Conservation (phyloP, 2,113 vertebrate species). For the Salvelinus namaycush region DNA sequence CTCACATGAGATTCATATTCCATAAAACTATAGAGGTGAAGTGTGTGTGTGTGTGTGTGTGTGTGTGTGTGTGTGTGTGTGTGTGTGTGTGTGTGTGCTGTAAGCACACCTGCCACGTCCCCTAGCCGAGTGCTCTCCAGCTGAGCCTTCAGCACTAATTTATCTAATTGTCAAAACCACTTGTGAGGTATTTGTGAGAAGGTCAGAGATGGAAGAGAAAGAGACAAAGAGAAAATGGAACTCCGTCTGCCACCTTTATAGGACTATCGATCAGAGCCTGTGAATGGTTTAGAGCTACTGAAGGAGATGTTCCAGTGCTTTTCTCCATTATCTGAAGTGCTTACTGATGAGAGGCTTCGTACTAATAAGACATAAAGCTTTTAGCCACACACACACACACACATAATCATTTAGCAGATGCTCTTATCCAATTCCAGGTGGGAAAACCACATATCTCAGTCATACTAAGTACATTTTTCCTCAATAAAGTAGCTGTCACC, state of each 20-base stretch:
- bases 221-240: neutral
- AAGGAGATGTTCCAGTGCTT: neutral
- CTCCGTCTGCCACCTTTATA: neutral
- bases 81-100: neutral
- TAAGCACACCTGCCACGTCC: neutral
- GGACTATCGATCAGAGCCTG: neutral
- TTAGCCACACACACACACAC: neutral
- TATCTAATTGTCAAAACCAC: conserved; percentile 37
- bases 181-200: conserved; percentile 30
- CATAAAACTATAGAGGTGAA: too few species aligned
- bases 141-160: conserved; percentile 34
- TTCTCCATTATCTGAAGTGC: neutral
- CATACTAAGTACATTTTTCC: too few species aligned
- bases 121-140: conserved; percentile 18
- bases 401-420: too few species aligned
- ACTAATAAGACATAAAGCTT: neutral
- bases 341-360: neutral
- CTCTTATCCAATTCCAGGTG: too few species aligned
- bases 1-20: too few species aligned
- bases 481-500: too few species aligned
- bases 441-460: too few species aligned
- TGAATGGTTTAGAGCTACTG: neutral
- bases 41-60: neutral
- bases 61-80: neutral
- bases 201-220: conserved; percentile 23